Conservation (phyloP, 1,140 invertebrate species). For the Pantala flavescens region DNA sequence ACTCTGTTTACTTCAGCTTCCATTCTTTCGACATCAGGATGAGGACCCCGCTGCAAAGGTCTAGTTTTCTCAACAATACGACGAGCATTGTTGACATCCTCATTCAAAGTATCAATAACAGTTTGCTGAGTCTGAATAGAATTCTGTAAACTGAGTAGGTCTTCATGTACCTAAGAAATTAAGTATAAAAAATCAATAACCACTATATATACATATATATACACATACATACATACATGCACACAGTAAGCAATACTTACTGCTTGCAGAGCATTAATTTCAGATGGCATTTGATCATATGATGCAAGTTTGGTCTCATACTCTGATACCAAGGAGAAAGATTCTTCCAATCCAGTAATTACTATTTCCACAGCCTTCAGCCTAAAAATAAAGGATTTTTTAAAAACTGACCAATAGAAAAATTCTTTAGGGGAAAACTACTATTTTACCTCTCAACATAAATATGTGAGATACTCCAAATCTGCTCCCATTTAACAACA, state of each 20-base stretch:
- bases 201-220: background rate
- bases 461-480: conserved; percentile 73
- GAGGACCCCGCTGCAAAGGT: conserved; percentile 48
- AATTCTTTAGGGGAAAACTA: no score
- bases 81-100: conserved; percentile 76
- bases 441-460: conserved; percentile 64
- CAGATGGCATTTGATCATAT: conserved; percentile 71
- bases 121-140: conserved; percentile 73
- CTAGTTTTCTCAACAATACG: conserved; percentile 77
- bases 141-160: conserved; percentile 67
- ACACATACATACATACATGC: background rate
- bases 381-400: conserved; percentile 25
- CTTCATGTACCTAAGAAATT: conserved; percentile 47
- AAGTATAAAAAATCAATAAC: background rate
- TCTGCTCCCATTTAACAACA: conserved; percentile 81
- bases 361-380: conserved; percentile 87
- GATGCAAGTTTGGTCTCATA: conserved; percentile 82
- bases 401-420: no score
- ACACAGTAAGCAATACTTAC: conserved; percentile 31
- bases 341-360: conserved; percentile 78
- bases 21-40: conserved; percentile 80
- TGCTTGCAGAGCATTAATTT: conserved; percentile 60
- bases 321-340: conserved; percentile 75
- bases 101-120: conserved; percentile 79
- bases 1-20: conserved; percentile 85